These are phyloP conservation scores for Coregonus ussuriensis DNA, from an alignment of 2,797 vertebrate species.

Conservation along the genomic window DNA sequence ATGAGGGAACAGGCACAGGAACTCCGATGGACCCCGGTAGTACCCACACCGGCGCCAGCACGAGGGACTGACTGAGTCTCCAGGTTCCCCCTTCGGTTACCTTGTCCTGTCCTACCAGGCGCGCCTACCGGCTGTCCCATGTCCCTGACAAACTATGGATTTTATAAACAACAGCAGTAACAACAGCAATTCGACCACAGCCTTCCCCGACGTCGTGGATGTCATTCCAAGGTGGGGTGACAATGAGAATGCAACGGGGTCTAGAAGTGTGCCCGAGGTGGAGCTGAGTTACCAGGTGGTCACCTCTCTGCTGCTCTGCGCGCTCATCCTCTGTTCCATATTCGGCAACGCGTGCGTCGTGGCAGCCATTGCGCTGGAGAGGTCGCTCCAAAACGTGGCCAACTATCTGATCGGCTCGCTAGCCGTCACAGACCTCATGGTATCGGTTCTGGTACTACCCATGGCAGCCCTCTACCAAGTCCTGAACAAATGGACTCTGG, in stretches of 20 bases:
- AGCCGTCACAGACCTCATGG: slow-evolving; percentile 97
- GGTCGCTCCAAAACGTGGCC: slow-evolving; percentile 95
- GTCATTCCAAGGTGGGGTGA: slow-evolving; percentile 63
- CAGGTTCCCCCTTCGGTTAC: not conserved
- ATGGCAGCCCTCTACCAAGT: slow-evolving; percentile 98
- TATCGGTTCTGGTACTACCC: slow-evolving; percentile 94
- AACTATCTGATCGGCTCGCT: slow-evolving; percentile 97
- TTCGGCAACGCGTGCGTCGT: slow-evolving; percentile 96
- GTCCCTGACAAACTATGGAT: slow-evolving; percentile 64
- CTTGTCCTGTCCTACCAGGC: slow-evolving; percentile 48
- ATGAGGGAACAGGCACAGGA: slow-evolving; percentile 61
- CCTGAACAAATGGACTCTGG: slow-evolving; percentile 96
- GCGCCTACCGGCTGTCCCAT: slow-evolving; percentile 32
- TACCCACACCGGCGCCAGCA: slow-evolving; percentile 55
- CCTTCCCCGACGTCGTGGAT: slow-evolving; percentile 58
- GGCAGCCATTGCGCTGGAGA: slow-evolving; percentile 91
- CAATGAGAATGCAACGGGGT: slow-evolving; percentile 66
- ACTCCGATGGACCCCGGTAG: slow-evolving; percentile 68
- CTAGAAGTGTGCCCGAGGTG: slow-evolving; percentile 66
- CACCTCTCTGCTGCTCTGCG: slow-evolving; percentile 88
- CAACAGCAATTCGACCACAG: slow-evolving; percentile 74
- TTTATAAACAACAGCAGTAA: slow-evolving; percentile 76
- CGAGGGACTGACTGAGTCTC: slow-evolving; percentile 58
- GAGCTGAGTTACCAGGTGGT: slow-evolving; percentile 89
- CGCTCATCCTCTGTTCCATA: slow-evolving; percentile 91